A percentile compares a stretch with the other conserved stretches of the same genome.
phyloP scores from a whole-genome alignment of 2,797 vertebrate genomes.

The Echiichthys vipera region DNA sequence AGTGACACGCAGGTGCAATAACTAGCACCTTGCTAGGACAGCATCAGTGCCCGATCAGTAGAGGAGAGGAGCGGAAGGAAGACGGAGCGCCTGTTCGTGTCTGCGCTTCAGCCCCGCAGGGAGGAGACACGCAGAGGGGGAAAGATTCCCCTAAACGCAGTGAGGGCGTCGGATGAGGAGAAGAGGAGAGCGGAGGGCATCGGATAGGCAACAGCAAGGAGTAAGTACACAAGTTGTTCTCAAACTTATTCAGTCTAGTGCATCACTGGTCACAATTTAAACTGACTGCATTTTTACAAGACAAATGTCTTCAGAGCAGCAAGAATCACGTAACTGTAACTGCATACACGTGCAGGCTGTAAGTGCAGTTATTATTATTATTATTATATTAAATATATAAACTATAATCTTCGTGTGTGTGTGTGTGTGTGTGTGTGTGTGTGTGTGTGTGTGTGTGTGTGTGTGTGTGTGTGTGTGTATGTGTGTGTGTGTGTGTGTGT shows the following conservation, averaged over 20 bases:
- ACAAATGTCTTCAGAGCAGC: not conserved
- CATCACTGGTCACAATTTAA: not conserved
- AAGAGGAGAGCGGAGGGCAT: constrained; percentile 79
- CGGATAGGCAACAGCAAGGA: constrained; percentile 72
- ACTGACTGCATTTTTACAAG: not conserved
- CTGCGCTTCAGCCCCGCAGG: constrained; percentile 53
- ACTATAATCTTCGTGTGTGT: too few species aligned
- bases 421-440: too few species aligned
- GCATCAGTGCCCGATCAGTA: constrained; percentile 12
- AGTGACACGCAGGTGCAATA: constrained; percentile 1
- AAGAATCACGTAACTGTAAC: too few species aligned
- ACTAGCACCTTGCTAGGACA: not conserved
- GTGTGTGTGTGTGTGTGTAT: too few species aligned
- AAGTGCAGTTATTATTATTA: too few species aligned
- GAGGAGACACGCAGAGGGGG: constrained; percentile 66
- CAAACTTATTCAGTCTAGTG: not conserved
- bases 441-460: too few species aligned
- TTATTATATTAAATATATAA: too few species aligned
- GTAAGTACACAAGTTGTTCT: constrained; percentile 54
- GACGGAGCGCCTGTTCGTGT: constrained; percentile 60
- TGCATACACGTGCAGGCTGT: too few species aligned
- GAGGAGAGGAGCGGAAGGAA: constrained; percentile 47
- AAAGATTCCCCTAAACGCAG: constrained; percentile 74
- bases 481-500: not conserved
- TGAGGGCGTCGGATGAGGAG: constrained; percentile 76